A percentile compares a stretch with the other conserved stretches of the same genome.
Conservation (phyloP, 2,113 vertebrate species). For the Fulica atra region DNA sequence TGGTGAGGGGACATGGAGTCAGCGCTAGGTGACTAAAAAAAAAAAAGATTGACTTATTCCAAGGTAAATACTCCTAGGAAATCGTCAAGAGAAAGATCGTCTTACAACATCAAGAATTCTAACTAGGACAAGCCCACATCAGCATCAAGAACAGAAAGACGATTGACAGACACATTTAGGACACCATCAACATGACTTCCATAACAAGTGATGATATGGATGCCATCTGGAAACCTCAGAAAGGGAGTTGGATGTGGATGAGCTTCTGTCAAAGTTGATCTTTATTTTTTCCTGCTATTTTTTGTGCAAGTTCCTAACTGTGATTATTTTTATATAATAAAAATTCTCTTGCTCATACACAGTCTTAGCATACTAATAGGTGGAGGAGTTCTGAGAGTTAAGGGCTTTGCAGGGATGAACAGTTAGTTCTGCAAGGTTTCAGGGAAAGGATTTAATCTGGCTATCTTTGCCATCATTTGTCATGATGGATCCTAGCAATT, state of each 20-base stretch:
- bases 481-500: not conserved
- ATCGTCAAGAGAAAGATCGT: not conserved
- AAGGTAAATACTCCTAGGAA: not conserved
- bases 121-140: conserved; percentile 41
- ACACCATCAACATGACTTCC: conserved; percentile 41
- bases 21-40: not conserved
- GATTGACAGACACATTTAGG: conserved; percentile 53
- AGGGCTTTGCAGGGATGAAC: not conserved
- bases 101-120: not conserved
- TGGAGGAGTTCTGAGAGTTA: not conserved
- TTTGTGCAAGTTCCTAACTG: not conserved
- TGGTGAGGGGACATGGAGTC: not conserved
- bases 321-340: conserved; percentile 24
- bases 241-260: conserved; percentile 15
- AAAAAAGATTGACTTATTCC: not conserved
- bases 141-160: conserved; percentile 3
- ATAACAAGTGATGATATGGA: conserved; percentile 31
- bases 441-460: not conserved
- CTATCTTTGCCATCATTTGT: not conserved
- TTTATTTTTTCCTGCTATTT: conserved; percentile 27
- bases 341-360: not conserved
- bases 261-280: conserved; percentile 31
- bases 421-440: not conserved
- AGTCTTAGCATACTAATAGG: not conserved
- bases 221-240: conserved; percentile 60